Evolutionary conservation across 2,797 vertebrate genomes (phyloP).

Genomic region (Acipenser transmontanus): DNA sequence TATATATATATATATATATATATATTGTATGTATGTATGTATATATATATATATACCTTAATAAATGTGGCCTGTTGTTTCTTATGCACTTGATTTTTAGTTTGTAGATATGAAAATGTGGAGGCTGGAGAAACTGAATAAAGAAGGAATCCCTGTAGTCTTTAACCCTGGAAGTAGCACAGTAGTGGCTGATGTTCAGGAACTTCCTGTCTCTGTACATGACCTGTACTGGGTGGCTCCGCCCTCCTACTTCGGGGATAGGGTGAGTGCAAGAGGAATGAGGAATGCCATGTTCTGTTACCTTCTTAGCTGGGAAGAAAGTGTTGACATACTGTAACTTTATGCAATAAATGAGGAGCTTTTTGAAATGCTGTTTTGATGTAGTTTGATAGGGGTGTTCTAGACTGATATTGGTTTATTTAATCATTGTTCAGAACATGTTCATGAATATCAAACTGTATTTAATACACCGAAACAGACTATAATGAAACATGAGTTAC

Average conservation of each 20-base stretch:
- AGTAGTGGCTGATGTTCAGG: constrained; percentile 83
- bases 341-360: too few species aligned
- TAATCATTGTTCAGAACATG: not conserved
- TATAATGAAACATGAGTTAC: not conserved
- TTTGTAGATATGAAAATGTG: constrained; percentile 81
- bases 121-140: constrained; percentile 63
- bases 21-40: too few species aligned
- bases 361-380: too few species aligned
- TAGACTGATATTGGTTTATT: too few species aligned
- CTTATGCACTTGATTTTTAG: constrained; percentile 38
- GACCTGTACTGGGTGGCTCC: constrained; percentile 82
- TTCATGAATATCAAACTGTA: not conserved
- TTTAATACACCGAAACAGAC: not conserved
- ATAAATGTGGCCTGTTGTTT: too few species aligned
- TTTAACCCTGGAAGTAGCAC: constrained; percentile 79
- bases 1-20: too few species aligned
- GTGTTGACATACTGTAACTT: too few species aligned
- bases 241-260: constrained; percentile 75
- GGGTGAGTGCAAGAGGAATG: constrained; percentile 52
- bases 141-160: constrained; percentile 59
- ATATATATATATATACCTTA: too few species aligned
- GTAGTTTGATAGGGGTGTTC: too few species aligned
- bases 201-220: constrained; percentile 62
- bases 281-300: too few species aligned
- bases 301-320: too few species aligned